Evolutionary conservation across 1,140 invertebrate genomes (phyloP), one percentile per base, ranked within the genome.

Genomic region (Dendroctonus ponderosae): DNA sequence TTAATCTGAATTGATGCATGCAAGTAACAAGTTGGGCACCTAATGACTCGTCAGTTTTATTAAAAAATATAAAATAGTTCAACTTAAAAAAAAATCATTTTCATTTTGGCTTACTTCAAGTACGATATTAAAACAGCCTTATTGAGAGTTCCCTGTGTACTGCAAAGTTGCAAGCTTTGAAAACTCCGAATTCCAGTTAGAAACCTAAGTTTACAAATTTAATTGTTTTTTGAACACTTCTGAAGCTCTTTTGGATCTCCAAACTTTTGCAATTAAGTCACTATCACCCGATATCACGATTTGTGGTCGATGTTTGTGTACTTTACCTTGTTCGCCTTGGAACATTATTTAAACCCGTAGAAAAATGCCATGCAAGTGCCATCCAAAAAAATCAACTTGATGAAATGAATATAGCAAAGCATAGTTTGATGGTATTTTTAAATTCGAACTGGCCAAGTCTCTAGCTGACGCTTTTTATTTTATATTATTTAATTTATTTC

Each of bases 141-240:
- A 49, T 57, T 65, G 56, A 57, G 49, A 41, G 57, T 65, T 65
- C 62, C 15, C 42, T 15, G 26, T 39, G 46, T 9, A 44, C 53
- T 12, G 41, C 42, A 57, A 65, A 57, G 12, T 65, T 65, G 39
- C 14, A 44, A 62, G 43, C 62, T 44, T 40, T 54, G 39, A 57
- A 51, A 65, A 56, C 44, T 65, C 52, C 11, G 37, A 38, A 8
- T 46, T 48, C 53, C 26, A 65, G 53, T 65, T 65, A 50, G 56
- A 65, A 65, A 40, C 11, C 62, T 48, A 56, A 54, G 51, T 63
- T 63, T 63, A 14, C 5, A 42, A 54, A 56, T 42, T 57, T 65
- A 65, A 65, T 65, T 65, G 62, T 65, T 65, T 65, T 40, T 49
- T 46, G 43, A 56, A 43, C 43, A 56, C 44, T 49, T 57, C 5